Evolutionary conservation across 2,888 invertebrate genomes (phyloP).

Genomic region (Melipona bicolor): DNA sequence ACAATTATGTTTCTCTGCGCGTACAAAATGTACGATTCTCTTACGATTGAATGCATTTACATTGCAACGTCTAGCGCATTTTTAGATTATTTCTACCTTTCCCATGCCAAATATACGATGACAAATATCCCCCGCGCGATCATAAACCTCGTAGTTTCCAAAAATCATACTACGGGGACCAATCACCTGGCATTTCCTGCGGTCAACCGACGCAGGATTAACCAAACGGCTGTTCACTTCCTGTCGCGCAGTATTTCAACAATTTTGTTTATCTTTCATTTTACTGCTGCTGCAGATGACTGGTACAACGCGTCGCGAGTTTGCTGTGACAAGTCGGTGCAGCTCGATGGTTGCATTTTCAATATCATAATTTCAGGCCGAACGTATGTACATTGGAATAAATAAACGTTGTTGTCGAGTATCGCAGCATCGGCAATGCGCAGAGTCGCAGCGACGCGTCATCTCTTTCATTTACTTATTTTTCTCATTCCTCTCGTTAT

Average conservation of each 20-base stretch:
- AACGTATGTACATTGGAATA: background rate
- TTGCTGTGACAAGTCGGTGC: background rate
- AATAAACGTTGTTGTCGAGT: no score
- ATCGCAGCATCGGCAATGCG: no score
- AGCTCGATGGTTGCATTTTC: background rate
- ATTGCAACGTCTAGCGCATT: no score
- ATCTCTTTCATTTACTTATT: no score
- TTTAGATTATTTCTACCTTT: background rate
- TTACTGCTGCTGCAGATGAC: background rate
- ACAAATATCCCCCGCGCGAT: background rate
- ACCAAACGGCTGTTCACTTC: background rate
- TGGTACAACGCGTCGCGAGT: background rate
- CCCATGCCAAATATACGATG: accelerated
- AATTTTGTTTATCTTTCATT: background rate
- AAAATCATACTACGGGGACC: background rate
- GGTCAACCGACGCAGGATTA: background rate
- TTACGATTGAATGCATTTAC: no score
- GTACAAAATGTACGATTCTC: no score
- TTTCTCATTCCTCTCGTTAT: no score
- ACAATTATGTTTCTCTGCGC: no score
- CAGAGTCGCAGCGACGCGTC: no score
- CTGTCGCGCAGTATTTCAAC: background rate
- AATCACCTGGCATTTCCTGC: background rate
- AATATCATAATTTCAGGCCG: background rate
- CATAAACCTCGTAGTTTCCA: background rate